These are phyloP conservation scores for Sminthurinus aureus DNA, from an alignment of 2,888 invertebrate genomes.

Conservation along the genomic window DNA sequence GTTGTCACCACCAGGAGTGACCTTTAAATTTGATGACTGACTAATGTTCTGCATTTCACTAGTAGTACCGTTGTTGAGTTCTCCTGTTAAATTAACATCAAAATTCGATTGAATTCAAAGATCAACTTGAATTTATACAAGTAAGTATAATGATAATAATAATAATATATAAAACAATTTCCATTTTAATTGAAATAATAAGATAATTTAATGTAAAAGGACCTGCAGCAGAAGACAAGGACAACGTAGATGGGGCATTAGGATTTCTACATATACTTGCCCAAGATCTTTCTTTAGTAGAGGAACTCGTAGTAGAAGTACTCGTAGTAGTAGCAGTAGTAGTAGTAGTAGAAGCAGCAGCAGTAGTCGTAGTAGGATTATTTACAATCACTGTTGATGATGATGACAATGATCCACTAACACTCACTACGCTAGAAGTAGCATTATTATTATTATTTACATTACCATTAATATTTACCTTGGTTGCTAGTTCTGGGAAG, in stretches of 20 bases:
- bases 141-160: too few species aligned
- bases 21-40: not conserved
- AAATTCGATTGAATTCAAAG: not conserved
- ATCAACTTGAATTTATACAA: conserved; percentile 8
- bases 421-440: not conserved
- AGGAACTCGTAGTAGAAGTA: too few species aligned
- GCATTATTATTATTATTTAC: conserved; percentile 23
- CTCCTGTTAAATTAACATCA: not conserved
- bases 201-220: too few species aligned
- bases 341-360: too few species aligned
- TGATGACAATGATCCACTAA: conserved; percentile 3
- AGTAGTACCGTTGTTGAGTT: conserved; percentile 9
- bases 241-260: conserved; percentile 4
- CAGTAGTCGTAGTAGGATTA: too few species aligned
- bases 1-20: conserved; percentile 27
- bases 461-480: conserved; percentile 21
- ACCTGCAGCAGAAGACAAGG: not conserved
- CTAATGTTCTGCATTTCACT: conserved; percentile 20
- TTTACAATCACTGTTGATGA: not conserved
- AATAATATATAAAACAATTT: conserved; percentile 8
- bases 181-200: not conserved
- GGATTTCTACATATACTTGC: conserved; percentile 51
- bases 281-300: conserved; percentile 52
- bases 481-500: conserved; percentile 47
- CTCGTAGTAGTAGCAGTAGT: too few species aligned